These are phyloP conservation scores for Tricholaema leucomelas DNA, from an alignment of 2,113 vertebrate species.

Conservation along the genomic window DNA sequence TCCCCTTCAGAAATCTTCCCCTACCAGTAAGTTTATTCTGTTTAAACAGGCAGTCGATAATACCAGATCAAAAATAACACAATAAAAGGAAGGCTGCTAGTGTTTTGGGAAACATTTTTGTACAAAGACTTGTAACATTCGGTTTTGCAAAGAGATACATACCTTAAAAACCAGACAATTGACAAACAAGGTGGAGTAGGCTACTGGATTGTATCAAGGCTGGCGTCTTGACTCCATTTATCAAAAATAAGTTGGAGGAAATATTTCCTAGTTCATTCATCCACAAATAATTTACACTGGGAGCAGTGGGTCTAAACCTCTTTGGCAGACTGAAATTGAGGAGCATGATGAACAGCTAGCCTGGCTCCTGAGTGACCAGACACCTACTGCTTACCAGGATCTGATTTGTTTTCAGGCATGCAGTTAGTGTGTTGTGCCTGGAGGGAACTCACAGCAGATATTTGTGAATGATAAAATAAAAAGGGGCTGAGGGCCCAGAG, in stretches of 20 bases:
- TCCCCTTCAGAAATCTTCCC: not conserved
- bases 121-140: not conserved
- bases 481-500: slow-evolving; percentile 22
- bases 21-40: not conserved
- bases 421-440: slow-evolving; percentile 25
- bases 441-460: slow-evolving; percentile 55
- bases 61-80: not conserved
- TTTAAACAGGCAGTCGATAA: not conserved
- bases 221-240: slow-evolving; percentile 34
- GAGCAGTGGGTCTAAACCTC: slow-evolving; percentile 49
- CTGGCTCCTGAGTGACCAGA: slow-evolving; percentile 59
- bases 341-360: slow-evolving; percentile 63
- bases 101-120: not conserved
- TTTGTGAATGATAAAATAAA: slow-evolving; percentile 64
- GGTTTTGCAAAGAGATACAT: not conserved
- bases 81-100: not conserved
- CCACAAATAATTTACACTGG: slow-evolving; percentile 47
- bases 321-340: slow-evolving; percentile 55
- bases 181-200: not conserved
- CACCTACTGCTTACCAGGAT: slow-evolving; percentile 32
- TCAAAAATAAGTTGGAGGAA: slow-evolving; percentile 48
- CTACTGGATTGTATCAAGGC: slow-evolving; percentile 5
- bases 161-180: not conserved
- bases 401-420: slow-evolving; percentile 29
- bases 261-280: slow-evolving; percentile 17